Percentiles rank a stretch among this genome's conserved stretches.
phyloP scores from a whole-genome alignment of 2,113 vertebrate genomes.

The Perca fluviatilis region DNA sequence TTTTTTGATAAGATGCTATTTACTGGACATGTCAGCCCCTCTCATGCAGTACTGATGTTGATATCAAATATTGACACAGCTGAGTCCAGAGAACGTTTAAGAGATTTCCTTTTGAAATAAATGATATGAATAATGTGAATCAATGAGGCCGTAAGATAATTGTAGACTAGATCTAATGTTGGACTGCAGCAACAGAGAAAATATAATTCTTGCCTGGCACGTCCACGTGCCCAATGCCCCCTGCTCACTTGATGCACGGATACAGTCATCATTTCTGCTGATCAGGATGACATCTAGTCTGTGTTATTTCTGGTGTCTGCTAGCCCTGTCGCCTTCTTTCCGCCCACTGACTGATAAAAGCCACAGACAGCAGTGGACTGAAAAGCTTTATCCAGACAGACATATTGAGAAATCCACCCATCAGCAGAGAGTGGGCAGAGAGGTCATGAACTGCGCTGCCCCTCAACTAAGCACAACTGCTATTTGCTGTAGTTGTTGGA shows the following conservation, averaged over 20 bases:
- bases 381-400: conserved; percentile 66
- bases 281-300: conserved; percentile 71
- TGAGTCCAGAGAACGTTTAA: conserved; percentile 39
- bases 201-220: conserved; percentile 12
- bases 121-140: background rate
- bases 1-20: conserved; percentile 36
- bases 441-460: conserved; percentile 57
- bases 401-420: conserved; percentile 64
- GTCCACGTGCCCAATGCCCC: conserved; percentile 7
- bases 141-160: background rate
- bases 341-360: conserved; percentile 74
- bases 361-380: conserved; percentile 52
- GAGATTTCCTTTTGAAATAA: conserved; percentile 11
- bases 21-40: conserved; percentile 9
- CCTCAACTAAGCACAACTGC: conserved; percentile 27
- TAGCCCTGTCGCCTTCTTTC: conserved; percentile 61
- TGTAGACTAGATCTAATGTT: conserved; percentile 1
- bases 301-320: conserved; percentile 77
- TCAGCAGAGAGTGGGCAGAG: conserved; percentile 66
- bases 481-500: conserved; percentile 37
- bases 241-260: conserved; percentile 38
- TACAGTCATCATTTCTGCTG: conserved; percentile 64
- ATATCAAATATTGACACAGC: conserved; percentile 70
- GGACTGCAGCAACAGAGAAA: conserved; percentile 2
- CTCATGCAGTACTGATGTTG: conserved; percentile 34